Evolutionary conservation across 1,140 invertebrate species (phyloP), one percentile per base, ranked within the genome.

Genomic region (Orussus abietinus): DNA sequence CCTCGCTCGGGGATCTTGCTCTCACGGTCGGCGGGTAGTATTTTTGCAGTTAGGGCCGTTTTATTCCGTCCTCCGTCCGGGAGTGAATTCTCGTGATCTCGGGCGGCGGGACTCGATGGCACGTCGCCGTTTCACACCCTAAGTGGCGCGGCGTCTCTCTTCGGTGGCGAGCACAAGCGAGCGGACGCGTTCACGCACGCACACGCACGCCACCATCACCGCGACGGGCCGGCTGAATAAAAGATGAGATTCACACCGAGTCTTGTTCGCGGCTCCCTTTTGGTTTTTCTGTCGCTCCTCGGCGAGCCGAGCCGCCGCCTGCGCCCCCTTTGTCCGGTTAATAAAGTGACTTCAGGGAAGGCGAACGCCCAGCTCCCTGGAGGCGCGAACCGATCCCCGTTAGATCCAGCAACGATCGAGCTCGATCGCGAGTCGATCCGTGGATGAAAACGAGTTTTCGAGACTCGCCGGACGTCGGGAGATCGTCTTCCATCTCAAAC

Each of bases 181-280:
- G 36, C 46, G 45, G 25, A 13, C 44, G 37, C 40, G 45, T 37
- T 18, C 36, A 3, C 31, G 31, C 25, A 29, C 36, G 3, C 25
- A 18, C 53, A 53, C 48, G 48, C 51, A 39, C 51, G 42, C 42
- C 20, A 41, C 38, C 32, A 40, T 26, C 45, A 39, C 32, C 43
- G 37, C 25, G 35, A 32, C 47, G 48, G n/a, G 14, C 4, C 13
- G 44, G 35, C 54, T 70, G 66, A 70, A 70, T 70, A 70, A 70
- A 69, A 69, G 66, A 70, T 70, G 67, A 70, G 67, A 61, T 67
- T 69, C 66, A 66, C 66, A 67, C 64, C 63, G 62, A 49, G 50
- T 45, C 55, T 58, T 62, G 58, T 64, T 60, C 61, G 58, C 62
- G 56, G 60, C 57, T 36, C 49, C 55, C 57, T 55, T 59, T 62